These are phyloP conservation scores for Papilio elwesi DNA, from an alignment of 2,888 invertebrate genomes.

Conservation along the genomic window DNA sequence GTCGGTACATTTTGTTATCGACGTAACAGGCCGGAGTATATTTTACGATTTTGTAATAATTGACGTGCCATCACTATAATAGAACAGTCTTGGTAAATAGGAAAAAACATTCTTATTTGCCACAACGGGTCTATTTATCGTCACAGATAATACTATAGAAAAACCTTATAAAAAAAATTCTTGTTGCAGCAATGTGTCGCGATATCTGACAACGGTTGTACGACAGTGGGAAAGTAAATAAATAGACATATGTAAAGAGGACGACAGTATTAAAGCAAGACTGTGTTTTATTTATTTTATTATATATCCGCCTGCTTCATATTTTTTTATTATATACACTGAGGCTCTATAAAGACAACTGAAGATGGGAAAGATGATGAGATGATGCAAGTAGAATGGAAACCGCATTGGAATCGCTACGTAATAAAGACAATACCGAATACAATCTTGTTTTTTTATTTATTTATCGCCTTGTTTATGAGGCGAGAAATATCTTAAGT, in stretches of 20 bases:
- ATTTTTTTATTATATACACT: slow-evolving; percentile 18
- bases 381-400: slow-evolving; percentile 9
- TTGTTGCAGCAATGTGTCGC: slow-evolving; percentile 38
- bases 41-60: too few species aligned
- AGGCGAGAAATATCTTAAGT: too few species aligned
- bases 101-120: too few species aligned
- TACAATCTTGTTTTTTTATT: slow-evolving; percentile 11
- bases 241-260: slow-evolving; percentile 5
- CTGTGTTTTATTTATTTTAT: slow-evolving; percentile 38
- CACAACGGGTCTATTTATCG: too few species aligned
- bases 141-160: too few species aligned
- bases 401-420: not conserved
- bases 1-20: too few species aligned
- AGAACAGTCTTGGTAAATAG: too few species aligned
- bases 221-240: slow-evolving; percentile 19
- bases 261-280: slow-evolving; percentile 34
- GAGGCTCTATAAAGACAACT: slow-evolving; percentile 9
- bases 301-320: slow-evolving; percentile 30
- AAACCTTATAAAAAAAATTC: not conserved
- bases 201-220: slow-evolving; percentile 38
- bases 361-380: not conserved
- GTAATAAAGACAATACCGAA: slow-evolving; percentile 25
- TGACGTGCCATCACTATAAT: too few species aligned
- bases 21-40: too few species aligned
- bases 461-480: not conserved